These are phyloP conservation scores for Drosophila simulans DNA, from an alignment of 1,140 invertebrate species.

Conservation along the genomic window DNA sequence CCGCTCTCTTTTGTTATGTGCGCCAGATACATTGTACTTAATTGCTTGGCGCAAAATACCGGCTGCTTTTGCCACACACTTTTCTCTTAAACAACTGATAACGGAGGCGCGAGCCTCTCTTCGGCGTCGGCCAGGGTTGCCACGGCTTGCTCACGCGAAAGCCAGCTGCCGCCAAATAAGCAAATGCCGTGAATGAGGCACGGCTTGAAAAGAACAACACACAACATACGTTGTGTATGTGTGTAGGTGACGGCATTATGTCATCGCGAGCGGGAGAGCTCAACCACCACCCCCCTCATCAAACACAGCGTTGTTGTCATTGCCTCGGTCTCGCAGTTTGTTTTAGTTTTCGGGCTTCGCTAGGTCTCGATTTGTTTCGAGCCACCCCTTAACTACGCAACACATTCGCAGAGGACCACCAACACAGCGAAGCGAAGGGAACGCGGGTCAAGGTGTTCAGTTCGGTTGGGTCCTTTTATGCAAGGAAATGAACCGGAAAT, in stretches of 20 bases:
- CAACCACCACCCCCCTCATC: not conserved
- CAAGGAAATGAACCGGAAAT: constrained; percentile 71
- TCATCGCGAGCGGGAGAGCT: constrained; percentile 48
- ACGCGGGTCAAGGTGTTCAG: constrained; percentile 47
- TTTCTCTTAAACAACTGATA: constrained; percentile 30
- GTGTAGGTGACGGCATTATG: constrained; percentile 53
- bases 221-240: constrained; percentile 18
- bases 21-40: constrained; percentile 44
- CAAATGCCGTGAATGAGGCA: constrained; percentile 28
- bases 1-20: constrained; percentile 17
- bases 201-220: constrained; percentile 44
- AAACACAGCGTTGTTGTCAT: not conserved
- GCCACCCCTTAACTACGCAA: constrained; percentile 35
- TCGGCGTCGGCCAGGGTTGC: constrained; percentile 53
- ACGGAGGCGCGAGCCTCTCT: constrained; percentile 9
- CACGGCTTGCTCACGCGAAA: constrained; percentile 27
- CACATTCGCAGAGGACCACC: not conserved
- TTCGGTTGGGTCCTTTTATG: constrained; percentile 41
- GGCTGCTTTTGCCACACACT: constrained; percentile 31
- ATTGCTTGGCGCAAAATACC: constrained; percentile 46
- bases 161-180: constrained; percentile 59
- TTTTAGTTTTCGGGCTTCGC: constrained; percentile 16
- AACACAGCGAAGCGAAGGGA: constrained; percentile 1
- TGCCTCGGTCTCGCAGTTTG: constrained; percentile 5
- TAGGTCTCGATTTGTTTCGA: constrained; percentile 25